phyloP scores from a whole-genome alignment of 2,797 vertebrate genomes.

The Thaleichthys pacificus region DNA sequence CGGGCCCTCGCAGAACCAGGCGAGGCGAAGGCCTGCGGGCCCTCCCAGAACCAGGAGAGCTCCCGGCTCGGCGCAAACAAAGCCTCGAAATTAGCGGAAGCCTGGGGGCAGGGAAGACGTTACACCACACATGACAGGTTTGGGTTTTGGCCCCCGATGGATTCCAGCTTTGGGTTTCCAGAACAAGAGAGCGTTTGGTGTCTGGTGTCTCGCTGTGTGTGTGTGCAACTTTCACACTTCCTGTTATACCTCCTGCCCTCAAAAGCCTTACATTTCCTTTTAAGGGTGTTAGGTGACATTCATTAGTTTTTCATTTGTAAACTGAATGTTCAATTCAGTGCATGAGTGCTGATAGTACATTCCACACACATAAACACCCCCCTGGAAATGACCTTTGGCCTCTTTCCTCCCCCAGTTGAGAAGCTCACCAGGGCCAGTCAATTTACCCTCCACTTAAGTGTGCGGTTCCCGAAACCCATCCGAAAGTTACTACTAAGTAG shows the following conservation, averaged over 20 bases:
- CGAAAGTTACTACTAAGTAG: slow-evolving; percentile 76
- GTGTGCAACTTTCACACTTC: slow-evolving; percentile 45
- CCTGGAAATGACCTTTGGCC: slow-evolving; percentile 50
- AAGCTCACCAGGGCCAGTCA: slow-evolving; percentile 50
- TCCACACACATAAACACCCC: slow-evolving; percentile 52
- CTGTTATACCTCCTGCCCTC: slow-evolving; percentile 45
- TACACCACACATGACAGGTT: slow-evolving; percentile 67
- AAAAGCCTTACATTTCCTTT: slow-evolving; percentile 46
- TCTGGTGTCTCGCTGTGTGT: slow-evolving; percentile 26
- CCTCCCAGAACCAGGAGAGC: slow-evolving; percentile 65
- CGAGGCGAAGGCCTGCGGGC: slow-evolving; percentile 60
- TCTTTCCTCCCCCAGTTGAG: slow-evolving; percentile 45
- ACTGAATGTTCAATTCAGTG: slow-evolving; percentile 53
- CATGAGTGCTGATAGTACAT: slow-evolving; percentile 46
- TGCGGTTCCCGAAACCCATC: slow-evolving; percentile 52
- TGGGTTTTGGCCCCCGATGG: slow-evolving; percentile 63
- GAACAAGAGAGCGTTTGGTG: slow-evolving; percentile 25
- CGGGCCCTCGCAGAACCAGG: slow-evolving; percentile 65
- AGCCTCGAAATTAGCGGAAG: slow-evolving; percentile 77
- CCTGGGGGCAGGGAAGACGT: slow-evolving; percentile 66
- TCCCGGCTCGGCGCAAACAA: slow-evolving; percentile 71
- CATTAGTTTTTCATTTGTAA: slow-evolving; percentile 50
- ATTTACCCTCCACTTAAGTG: slow-evolving; percentile 16
- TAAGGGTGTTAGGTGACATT: slow-evolving; percentile 53
- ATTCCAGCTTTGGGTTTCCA: slow-evolving; percentile 54